A percentile compares a stretch with the other conserved stretches of the same genome.
phyloP scores from a whole-genome alignment of 2,113 vertebrate genomes.

The Ancistrus triradiatus region DNA sequence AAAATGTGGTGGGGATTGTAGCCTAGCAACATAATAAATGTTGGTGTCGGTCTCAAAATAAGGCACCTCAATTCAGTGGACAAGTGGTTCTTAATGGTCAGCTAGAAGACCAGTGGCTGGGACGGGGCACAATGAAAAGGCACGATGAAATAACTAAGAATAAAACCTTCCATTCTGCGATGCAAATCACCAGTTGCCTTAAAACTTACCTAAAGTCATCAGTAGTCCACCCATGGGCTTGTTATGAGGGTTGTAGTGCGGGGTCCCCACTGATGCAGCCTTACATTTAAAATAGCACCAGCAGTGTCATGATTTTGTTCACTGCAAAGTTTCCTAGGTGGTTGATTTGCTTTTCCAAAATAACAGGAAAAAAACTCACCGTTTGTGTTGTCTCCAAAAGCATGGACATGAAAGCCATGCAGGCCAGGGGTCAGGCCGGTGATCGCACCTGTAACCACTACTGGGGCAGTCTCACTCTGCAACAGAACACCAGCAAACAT shows the following conservation, averaged over 20 bases:
- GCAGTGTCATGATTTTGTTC: background rate
- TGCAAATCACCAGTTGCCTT: too few relatives aligned
- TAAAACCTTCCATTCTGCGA: too few relatives aligned
- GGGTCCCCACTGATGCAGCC: constrained; percentile 90
- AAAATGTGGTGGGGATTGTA: too few relatives aligned
- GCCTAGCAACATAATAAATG: too few relatives aligned
- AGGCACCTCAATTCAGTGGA: too few relatives aligned
- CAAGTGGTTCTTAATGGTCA: too few relatives aligned
- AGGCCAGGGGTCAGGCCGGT: constrained; percentile 62
- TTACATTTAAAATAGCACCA: constrained; percentile 49
- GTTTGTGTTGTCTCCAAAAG: constrained; percentile 75
- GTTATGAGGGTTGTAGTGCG: constrained; percentile 83
- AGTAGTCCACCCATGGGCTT: constrained; percentile 79
- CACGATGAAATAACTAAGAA: too few relatives aligned
- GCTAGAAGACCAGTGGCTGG: too few relatives aligned
- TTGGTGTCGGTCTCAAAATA: too few relatives aligned
- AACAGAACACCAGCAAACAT: too few relatives aligned
- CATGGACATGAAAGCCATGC: constrained; percentile 76
- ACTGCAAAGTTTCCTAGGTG: background rate
- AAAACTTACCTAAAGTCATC: constrained; percentile 78
- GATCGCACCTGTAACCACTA: constrained; percentile 65
- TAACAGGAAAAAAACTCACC: constrained; percentile 53
- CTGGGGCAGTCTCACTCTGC: constrained; percentile 46
- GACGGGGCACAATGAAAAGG: too few relatives aligned
- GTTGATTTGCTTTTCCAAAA: background rate